These are phyloP conservation scores for Chrysolina oricalcia DNA, from an alignment of 2,888 invertebrate genomes.

Conservation along the genomic window DNA sequence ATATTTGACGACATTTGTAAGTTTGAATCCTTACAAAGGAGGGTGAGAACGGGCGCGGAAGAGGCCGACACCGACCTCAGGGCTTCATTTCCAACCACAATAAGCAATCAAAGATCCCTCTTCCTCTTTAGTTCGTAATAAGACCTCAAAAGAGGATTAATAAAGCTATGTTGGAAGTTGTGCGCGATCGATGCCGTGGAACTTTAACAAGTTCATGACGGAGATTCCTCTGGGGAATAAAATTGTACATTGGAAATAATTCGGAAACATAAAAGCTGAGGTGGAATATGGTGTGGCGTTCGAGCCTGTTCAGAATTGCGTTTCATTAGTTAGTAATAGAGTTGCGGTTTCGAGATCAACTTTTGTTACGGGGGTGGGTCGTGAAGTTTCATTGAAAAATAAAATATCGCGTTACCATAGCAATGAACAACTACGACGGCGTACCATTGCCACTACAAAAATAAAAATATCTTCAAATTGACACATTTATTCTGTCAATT, in stretches of 20 bases:
- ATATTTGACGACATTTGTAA: slow-evolving; percentile 54
- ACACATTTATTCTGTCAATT: too few species aligned
- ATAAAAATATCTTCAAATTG: too few species aligned
- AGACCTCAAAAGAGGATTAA: slow-evolving; percentile 53
- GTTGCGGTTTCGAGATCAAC: background rate
- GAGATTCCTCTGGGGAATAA: background rate
- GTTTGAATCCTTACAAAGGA: slow-evolving; percentile 49
- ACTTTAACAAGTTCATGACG: slow-evolving; percentile 18
- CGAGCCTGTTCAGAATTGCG: slow-evolving; percentile 1
- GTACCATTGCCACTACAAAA: too few species aligned
- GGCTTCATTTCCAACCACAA: slow-evolving; percentile 54
- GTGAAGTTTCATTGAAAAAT: background rate
- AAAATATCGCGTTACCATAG: too few species aligned
- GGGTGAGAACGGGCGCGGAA: slow-evolving; percentile 23
- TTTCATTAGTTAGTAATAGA: background rate
- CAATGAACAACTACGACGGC: too few species aligned
- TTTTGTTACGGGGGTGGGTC: background rate
- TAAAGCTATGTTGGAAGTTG: slow-evolving; percentile 47
- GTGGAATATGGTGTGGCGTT: slow-evolving; percentile 1
- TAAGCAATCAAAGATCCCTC: slow-evolving; percentile 59
- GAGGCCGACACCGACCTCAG: slow-evolving; percentile 40
- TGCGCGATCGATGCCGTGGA: slow-evolving; percentile 33
- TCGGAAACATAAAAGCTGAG: slow-evolving; percentile 13
- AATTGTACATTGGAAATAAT: slow-evolving; percentile 24
- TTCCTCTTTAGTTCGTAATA: slow-evolving; percentile 51